These are phyloP conservation scores for Micrastur ruficollis DNA, from an alignment of 2,797 vertebrate species.

Conservation along the genomic window DNA sequence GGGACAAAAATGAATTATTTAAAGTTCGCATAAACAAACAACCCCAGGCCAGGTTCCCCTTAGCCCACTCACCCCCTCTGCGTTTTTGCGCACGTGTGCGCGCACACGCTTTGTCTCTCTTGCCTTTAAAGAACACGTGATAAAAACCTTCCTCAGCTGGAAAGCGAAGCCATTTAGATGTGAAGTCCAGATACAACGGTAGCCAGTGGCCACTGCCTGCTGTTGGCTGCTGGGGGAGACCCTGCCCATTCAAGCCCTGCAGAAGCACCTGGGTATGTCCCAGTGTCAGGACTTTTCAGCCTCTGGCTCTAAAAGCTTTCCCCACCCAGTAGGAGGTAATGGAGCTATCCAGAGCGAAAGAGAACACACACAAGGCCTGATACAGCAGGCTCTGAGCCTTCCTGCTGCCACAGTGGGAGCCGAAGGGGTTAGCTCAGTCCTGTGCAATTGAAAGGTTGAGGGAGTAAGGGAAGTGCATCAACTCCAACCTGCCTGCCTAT, in stretches of 20 bases:
- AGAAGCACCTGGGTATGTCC: accelerated
- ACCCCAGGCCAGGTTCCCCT: constrained; percentile 55
- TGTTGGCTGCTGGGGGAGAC: background rate
- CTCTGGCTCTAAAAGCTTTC: constrained; percentile 1
- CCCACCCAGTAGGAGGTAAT: background rate
- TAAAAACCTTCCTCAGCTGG: background rate
- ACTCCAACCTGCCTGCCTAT: background rate
- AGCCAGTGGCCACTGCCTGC: background rate
- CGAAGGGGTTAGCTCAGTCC: background rate
- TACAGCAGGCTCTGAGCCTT: background rate
- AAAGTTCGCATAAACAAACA: constrained; percentile 80
- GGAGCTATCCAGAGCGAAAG: background rate
- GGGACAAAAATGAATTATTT: constrained; percentile 80
- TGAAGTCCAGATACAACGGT: background rate
- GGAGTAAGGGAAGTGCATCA: background rate
- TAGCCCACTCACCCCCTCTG: background rate
- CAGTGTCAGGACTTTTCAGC: background rate
- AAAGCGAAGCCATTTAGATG: background rate
- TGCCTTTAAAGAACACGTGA: background rate
- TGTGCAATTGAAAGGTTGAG: constrained; percentile 12
- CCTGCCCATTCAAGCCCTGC: background rate
- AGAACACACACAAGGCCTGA: background rate
- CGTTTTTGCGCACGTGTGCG: background rate
- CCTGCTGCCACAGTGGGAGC: background rate
- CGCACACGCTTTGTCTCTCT: background rate